Evolutionary conservation across 2,113 vertebrate genomes (phyloP).

Genomic region (Stegastes partitus): DNA sequence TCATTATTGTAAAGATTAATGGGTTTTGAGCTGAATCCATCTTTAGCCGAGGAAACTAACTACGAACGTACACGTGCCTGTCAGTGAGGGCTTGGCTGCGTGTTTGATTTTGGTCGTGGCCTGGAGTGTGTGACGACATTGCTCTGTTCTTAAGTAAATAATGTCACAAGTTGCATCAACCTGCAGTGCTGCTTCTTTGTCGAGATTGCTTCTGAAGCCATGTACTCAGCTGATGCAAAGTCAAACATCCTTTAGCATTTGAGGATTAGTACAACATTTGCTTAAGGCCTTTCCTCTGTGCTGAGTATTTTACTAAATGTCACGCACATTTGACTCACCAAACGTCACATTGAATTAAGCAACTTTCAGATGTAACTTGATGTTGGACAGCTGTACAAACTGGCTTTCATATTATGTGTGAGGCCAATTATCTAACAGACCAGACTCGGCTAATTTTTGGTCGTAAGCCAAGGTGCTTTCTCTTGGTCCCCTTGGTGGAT

Average conservation of each 20-base stretch:
- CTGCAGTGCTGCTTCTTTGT: conserved; percentile 18
- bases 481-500: conserved; percentile 55
- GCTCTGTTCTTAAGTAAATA: conserved; percentile 23
- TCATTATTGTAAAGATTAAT: conserved; percentile 76
- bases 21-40: conserved; percentile 39
- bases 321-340: conserved; percentile 16
- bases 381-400: conserved; percentile 11
- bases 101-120: conserved; percentile 15
- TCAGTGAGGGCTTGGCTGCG: background rate
- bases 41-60: conserved; percentile 10
- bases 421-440: conserved; percentile 14
- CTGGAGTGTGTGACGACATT: conserved; percentile 25
- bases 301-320: conserved; percentile 29
- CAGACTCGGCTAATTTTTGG: conserved; percentile 42
- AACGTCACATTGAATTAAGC: conserved; percentile 21
- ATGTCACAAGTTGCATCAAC: conserved; percentile 12
- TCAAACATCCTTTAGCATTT: conserved; percentile 40
- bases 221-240: conserved; percentile 6
- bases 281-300: conserved; percentile 14
- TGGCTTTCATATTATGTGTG: conserved; percentile 20
- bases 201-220: conserved; percentile 17
- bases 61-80: conserved; percentile 2
- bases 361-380: background rate
- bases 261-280: conserved; percentile 40
- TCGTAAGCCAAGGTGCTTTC: conserved; percentile 55